Percentiles rank a stretch among this genome's conserved stretches.
These are phyloP conservation scores for Drosophila yooni DNA, from an alignment of 2,888 invertebrate genomes.

Conservation along the genomic window DNA sequence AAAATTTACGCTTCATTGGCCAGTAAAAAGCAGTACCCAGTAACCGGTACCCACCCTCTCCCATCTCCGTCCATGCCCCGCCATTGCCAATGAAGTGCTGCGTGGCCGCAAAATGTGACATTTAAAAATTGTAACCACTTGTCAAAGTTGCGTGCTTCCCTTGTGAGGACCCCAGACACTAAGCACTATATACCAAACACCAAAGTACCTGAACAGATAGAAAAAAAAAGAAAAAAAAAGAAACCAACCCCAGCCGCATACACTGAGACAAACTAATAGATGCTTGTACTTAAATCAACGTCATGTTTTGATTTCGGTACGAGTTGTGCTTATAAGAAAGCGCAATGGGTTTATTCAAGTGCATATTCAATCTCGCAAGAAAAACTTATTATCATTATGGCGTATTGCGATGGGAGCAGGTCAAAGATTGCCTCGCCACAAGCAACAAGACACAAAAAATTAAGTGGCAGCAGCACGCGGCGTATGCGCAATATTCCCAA, in stretches of 20 bases:
- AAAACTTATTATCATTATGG: conserved; percentile 57
- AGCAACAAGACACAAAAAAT: conserved; percentile 4
- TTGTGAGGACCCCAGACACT: not conserved
- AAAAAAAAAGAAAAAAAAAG: not conserved
- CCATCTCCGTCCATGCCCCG: not conserved
- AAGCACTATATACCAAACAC: not conserved
- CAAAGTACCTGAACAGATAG: too few relatives aligned
- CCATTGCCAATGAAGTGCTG: conserved; percentile 8
- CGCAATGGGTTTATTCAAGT: not conserved
- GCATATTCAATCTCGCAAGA: conserved; percentile 9
- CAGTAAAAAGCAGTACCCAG: conserved; percentile 50
- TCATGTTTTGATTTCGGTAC: not conserved
- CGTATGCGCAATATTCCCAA: conserved; percentile 57
- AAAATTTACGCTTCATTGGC: conserved; percentile 76
- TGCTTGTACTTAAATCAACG: not conserved
- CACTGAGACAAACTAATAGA: not conserved
- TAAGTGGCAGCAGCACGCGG: conserved; percentile 41
- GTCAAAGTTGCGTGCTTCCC: conserved; percentile 53
- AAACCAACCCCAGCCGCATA: not conserved
- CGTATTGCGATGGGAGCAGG: conserved; percentile 38
- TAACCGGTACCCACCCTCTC: not conserved
- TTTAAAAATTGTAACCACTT: conserved; percentile 78
- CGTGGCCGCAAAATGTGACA: conserved; percentile 71
- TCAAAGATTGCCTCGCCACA: conserved; percentile 15
- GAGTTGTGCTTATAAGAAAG: not conserved